phyloP scores from a whole-genome alignment of 2,797 vertebrate genomes.

The Eurystomus glaucurus region DNA sequence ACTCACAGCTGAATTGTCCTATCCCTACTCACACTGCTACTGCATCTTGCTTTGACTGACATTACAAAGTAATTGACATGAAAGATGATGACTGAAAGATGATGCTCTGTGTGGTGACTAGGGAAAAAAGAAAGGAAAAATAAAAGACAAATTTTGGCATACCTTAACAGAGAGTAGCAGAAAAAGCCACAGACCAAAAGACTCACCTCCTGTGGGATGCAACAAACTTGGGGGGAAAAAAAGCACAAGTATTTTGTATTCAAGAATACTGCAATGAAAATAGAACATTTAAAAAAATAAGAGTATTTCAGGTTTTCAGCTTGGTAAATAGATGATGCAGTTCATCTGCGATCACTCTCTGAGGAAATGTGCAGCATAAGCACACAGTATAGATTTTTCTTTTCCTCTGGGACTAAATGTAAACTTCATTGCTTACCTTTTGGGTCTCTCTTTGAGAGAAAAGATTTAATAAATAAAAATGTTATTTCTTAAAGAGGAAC shows the following conservation, averaged over 20 bases:
- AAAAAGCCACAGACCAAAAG: background rate
- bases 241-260: background rate
- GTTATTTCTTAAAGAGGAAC: background rate
- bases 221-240: background rate
- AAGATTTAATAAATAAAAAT: constrained; percentile 21
- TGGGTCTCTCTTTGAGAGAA: background rate
- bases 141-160: fast-evolving
- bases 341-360: background rate
- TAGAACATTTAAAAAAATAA: background rate
- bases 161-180: background rate
- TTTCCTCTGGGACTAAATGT: background rate
- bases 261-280: background rate
- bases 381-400: background rate
- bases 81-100: background rate
- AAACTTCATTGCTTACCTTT: background rate
- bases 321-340: background rate
- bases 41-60: background rate
- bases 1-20: background rate
- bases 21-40: background rate
- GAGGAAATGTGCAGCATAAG: background rate
- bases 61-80: background rate
- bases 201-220: background rate
- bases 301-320: background rate
- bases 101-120: background rate
- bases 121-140: background rate